phyloP scores from a whole-genome alignment of 2,888 invertebrate species.

The Leptopilina myrica region DNA sequence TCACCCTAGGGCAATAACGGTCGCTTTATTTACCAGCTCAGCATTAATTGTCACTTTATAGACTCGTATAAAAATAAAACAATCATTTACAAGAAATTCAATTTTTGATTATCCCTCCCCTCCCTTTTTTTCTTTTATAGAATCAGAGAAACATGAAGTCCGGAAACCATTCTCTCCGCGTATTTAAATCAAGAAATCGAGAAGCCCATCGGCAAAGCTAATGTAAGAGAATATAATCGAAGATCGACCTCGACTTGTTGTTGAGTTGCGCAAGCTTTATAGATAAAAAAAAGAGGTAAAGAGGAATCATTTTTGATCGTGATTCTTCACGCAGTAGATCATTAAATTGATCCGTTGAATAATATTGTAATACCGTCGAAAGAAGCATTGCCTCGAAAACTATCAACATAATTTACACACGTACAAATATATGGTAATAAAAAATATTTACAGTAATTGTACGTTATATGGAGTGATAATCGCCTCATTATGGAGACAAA shows the following conservation, averaged over 20 bases:
- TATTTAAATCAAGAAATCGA: slow-evolving; percentile 46
- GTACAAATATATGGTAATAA: no score
- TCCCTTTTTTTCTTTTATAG: not conserved
- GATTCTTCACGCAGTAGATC: slow-evolving; percentile 28
- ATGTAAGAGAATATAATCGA: slow-evolving; percentile 59
- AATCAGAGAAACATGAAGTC: not conserved
- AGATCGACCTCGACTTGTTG: slow-evolving; percentile 52
- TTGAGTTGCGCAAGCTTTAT: slow-evolving; percentile 57
- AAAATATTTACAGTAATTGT: slow-evolving; percentile 7
- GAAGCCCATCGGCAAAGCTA: slow-evolving; percentile 52
- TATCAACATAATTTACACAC: no score
- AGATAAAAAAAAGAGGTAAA: slow-evolving; percentile 41
- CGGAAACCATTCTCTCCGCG: slow-evolving; percentile 4
- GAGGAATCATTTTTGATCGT: slow-evolving; percentile 13
- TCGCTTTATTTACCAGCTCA: no score
- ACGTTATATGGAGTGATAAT: slow-evolving; percentile 39
- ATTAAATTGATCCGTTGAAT: not conserved
- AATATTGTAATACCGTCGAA: not conserved
- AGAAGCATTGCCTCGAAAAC: not conserved
- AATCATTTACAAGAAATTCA: no score
- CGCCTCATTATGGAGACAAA: slow-evolving; percentile 44
- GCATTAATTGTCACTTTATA: no score
- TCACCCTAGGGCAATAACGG: no score
- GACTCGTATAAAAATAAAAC: no score
- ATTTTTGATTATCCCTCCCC: no score